Base-by-base conservation (phyloP, 1,140 invertebrate species). In the Apis mellifera region DNA sequence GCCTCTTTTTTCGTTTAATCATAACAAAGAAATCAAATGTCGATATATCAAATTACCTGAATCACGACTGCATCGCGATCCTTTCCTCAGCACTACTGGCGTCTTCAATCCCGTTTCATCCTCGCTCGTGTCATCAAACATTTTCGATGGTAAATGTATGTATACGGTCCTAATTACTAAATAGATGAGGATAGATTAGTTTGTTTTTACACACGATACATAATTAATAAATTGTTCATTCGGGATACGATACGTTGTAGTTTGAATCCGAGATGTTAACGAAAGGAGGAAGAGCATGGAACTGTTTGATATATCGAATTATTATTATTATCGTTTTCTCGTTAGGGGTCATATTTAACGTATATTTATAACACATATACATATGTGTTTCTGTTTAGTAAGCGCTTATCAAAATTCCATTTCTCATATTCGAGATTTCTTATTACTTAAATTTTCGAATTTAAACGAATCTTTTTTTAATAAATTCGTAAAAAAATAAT, bases 91-190 rank as follows among this genome's bases (percentile, higher is more conserved):
- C 15, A 82, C 86, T 0, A 72, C 57, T 7, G 77, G 87, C n/a
- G 87, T 89, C 17, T 21, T 76, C 54, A 90, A 60, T 42, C 55
- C 86, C 8, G 70, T 85, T n/a, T 91, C 91, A 55, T 92, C 91
- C 1, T 90, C 91, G 42, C 89, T 91, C 0, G 62, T 73, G 7
- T 89, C 78, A 13, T 66, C 85, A 26, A 42, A 42, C 32, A 42
- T 77, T 69, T 17, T 69, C 82, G 84, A 82, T 86, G 42, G 26
- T 12, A n/a, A 7, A n/a, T 42, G 12, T n/a, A 0, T 23, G 2
- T 15, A 54, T 26, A 9, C 4, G 2, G 4, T 55, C 13, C 54
- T 72, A 23, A 4, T 57, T 23, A 19, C 23, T 26, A 9, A 9
- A 42, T 42, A 42, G 32, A 42, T 42, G 4, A 42, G 32, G 32